phyloP scores from a whole-genome alignment of 2,888 invertebrate species.

The Microctonus brassicae region DNA sequence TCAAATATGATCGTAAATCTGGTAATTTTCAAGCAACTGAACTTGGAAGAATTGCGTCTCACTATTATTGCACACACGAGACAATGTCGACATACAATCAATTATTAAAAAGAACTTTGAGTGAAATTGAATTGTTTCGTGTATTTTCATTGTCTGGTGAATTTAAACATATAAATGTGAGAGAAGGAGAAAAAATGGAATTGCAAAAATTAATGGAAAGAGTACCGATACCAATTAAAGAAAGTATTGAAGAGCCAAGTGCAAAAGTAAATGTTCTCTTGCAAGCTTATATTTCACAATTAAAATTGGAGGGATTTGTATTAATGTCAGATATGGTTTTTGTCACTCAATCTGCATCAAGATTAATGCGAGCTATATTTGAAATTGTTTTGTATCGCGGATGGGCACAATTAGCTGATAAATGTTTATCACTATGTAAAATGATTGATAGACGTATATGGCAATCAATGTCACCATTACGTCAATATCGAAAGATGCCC shows the following conservation, averaged over 20 bases:
- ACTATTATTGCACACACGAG: slow-evolving; percentile 98
- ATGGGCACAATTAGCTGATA: slow-evolving; percentile 98
- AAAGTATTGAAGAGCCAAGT: slow-evolving; percentile 97
- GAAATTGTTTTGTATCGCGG: slow-evolving; percentile 94
- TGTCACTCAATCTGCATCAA: slow-evolving; percentile 96
- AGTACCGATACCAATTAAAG: slow-evolving; percentile 99
- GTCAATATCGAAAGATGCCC: slow-evolving; percentile 98
- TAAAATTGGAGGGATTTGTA: slow-evolving; percentile 98
- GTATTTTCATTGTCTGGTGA: slow-evolving; percentile 99
- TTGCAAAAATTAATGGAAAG: slow-evolving; percentile 91
- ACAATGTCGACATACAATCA: slow-evolving; percentile 98
- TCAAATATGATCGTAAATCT: slow-evolving; percentile 95
- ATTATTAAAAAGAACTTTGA: slow-evolving; percentile 93
- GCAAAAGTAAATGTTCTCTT: slow-evolving; percentile 96
- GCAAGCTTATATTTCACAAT: slow-evolving; percentile 97
- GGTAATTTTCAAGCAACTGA: slow-evolving; percentile 93
- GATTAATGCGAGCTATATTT: slow-evolving; percentile 95
- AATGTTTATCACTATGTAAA: slow-evolving; percentile 94
- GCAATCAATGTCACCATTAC: slow-evolving; percentile 98
- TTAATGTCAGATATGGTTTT: slow-evolving; percentile 99
- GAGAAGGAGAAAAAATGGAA: slow-evolving; percentile 97
- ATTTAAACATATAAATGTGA: slow-evolving; percentile 92
- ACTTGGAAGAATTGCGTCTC: slow-evolving; percentile 96
- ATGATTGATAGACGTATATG: slow-evolving; percentile 99
- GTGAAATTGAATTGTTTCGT: slow-evolving; percentile 96